Base-by-base conservation (phyloP, 2,113 vertebrate genomes). In the Trinectes maculatus region DNA sequence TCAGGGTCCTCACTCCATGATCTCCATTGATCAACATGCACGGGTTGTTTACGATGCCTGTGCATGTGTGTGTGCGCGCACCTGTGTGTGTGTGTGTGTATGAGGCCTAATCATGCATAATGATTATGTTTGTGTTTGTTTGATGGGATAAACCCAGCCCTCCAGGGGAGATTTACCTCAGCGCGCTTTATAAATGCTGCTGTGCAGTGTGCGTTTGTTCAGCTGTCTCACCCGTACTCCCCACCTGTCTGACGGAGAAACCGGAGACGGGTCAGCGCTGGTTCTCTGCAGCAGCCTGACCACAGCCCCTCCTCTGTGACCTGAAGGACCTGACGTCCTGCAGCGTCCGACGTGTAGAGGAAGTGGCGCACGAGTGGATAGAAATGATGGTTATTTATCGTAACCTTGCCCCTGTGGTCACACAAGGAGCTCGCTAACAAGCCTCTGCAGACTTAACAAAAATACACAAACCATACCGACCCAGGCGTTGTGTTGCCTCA, bases 1-100 rank as follows among this genome's bases (percentile, higher is more conserved):
- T 83, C 80, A 87, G 34, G 43, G 39, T 54, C 24, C 36, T 82
- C 65, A 28, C 55, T 74, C n/a, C 65, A 75, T 83, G 80, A 75
- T 78, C 73, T 66, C 55, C 54, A 48, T 77, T 55, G 69, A 49
- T 70, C 43, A 56, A 69, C 47, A 71, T 56, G 26, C 11, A 6
- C 43, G 51, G 46, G n/a, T 36, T 59, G 59, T 79, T 64, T 57
- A 34, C 19, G 39, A 9, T 74, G 37, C 25, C 11, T 33, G 19
- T 55, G 55, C 31, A 33, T 60, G 43, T 22, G 49, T 22, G 46
- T 42, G 49, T 68, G 63, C 33, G 63, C 49, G 47, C 44, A 55
- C 26, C 18, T 33, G 40, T 19, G 55, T 36, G 43, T 19, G 18
- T 40, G 48, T 24, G 15, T 37, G 24, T 21, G 61, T 18, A 33